A percentile compares a stretch with the other conserved stretches of the same genome.
phyloP scores from a whole-genome alignment of 2,113 vertebrate genomes.

The Notothenia coriiceps region DNA sequence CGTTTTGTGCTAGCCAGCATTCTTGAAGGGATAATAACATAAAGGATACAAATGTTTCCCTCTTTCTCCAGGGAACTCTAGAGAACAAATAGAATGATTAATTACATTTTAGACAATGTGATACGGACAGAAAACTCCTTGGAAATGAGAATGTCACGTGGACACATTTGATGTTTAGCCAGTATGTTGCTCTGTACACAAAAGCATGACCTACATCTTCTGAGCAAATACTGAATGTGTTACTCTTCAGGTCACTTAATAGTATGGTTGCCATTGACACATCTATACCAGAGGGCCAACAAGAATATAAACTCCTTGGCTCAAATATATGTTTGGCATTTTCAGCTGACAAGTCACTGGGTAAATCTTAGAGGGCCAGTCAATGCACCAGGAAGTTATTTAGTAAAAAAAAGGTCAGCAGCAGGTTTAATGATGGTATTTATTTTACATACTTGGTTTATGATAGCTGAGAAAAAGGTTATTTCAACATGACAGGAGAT shows the following conservation, averaged over 20 bases:
- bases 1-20: not conserved
- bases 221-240: not conserved
- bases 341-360: conserved; percentile 49
- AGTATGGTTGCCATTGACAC: not conserved
- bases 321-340: not conserved
- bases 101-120: not conserved
- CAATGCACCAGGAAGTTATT: not conserved
- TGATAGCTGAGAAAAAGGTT: not conserved
- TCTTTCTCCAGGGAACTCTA: not conserved
- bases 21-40: not conserved
- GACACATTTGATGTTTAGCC: not conserved
- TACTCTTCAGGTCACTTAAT: not conserved
- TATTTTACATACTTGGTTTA: not conserved
- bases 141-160: not conserved
- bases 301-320: not conserved
- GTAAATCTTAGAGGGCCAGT: not conserved
- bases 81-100: not conserved
- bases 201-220: conserved; percentile 1
- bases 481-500: conserved; percentile 2
- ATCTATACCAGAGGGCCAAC: not conserved
- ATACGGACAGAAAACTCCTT: not conserved
- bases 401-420: not conserved
- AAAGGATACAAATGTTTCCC: not conserved
- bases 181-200: conserved; percentile 22
- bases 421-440: not conserved